These are phyloP conservation scores for Saturnia japonica DNA, from an alignment of 2,888 invertebrate genomes.

Conservation along the genomic window DNA sequence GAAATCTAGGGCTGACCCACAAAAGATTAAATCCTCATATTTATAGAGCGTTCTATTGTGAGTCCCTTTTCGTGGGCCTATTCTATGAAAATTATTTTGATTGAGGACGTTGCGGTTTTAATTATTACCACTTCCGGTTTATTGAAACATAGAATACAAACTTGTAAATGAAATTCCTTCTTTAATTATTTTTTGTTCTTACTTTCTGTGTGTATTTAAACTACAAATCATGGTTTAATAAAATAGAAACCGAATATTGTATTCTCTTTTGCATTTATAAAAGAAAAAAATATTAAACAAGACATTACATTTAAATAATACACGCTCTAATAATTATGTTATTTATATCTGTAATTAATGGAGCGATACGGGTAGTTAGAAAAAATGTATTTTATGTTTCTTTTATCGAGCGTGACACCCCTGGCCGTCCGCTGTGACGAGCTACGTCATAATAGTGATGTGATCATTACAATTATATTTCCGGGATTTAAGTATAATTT, in stretches of 20 bases:
- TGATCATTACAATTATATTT: neutral
- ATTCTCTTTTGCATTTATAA: neutral
- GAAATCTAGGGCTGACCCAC: conserved; percentile 11
- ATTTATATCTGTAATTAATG: conserved; percentile 22
- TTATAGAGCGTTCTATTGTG: conserved; percentile 3
- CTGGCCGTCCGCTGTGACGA: conserved; percentile 51
- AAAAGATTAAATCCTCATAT: neutral
- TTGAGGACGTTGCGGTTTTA: conserved; percentile 2
- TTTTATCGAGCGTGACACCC: conserved; percentile 50
- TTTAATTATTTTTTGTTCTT: neutral
- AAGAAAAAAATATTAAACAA: neutral
- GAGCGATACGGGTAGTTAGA: conserved; percentile 18
- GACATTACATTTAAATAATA: conserved; percentile 11
- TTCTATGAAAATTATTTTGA: neutral
- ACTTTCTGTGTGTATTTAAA: neutral
- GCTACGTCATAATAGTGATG: conserved; percentile 18
- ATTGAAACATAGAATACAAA: neutral
- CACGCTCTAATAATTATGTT: conserved; percentile 34
- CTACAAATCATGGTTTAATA: neutral
- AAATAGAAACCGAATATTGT: neutral
- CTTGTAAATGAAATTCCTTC: neutral
- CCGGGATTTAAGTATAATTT: neutral
- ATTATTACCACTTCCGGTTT: neutral
- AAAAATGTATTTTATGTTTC: conserved; percentile 25
- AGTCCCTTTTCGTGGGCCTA: neutral